Conservation (phyloP, 2,113 vertebrate genomes). For the Brachypodius melanocephalos region DNA sequence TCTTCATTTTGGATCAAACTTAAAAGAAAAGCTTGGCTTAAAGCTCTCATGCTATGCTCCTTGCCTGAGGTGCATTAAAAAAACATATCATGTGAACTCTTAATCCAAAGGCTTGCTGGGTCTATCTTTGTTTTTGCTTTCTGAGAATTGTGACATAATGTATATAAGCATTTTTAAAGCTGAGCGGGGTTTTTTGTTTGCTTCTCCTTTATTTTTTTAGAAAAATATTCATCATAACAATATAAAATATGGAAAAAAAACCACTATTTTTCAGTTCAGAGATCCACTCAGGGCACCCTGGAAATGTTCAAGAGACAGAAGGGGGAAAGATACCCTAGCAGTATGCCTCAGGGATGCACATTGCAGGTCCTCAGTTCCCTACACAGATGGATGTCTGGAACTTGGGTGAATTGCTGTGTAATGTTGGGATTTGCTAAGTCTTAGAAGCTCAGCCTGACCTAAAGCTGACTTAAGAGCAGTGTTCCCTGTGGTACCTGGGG, state of each 20-base stretch:
- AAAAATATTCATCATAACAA: neutral
- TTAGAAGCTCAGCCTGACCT: neutral
- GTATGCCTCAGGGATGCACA: neutral
- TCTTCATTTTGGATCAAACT: neutral
- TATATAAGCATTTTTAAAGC: neutral
- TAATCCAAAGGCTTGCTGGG: neutral
- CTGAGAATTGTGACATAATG: neutral
- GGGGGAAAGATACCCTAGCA: neutral
- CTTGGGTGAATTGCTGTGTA: neutral
- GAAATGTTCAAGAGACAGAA: neutral
- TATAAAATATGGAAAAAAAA: neutral
- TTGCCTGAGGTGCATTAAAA: neutral
- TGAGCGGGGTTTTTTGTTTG: neutral
- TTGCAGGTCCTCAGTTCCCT: neutral
- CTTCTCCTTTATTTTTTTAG: neutral
- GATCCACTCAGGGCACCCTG: neutral
- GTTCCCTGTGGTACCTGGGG: neutral
- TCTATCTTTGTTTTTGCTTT: neutral
- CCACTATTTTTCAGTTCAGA: neutral
- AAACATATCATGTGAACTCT: neutral
- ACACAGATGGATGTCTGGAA: neutral
- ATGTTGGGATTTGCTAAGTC: neutral
- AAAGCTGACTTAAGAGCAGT: neutral
- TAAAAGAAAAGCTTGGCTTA: neutral
- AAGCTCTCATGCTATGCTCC: neutral